Conservation (phyloP, 2,797 vertebrate species). For the Hipposideros larvatus region DNA sequence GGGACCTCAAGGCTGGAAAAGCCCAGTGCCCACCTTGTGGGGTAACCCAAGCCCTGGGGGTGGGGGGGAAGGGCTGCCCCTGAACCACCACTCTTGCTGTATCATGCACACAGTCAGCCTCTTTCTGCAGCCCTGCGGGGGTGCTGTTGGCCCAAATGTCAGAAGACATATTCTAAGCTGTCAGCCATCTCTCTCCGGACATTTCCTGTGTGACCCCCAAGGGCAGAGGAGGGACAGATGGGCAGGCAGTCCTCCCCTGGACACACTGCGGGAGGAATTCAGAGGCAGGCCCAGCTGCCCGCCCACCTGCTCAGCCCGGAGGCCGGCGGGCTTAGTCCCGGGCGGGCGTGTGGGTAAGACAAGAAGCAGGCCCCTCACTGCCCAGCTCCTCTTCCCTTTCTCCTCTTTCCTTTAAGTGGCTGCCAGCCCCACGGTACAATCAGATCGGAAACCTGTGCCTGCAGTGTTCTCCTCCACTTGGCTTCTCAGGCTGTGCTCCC, state of each 20-base stretch:
- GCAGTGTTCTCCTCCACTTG: not conserved
- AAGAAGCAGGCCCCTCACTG: not conserved
- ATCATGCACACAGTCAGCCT: not conserved
- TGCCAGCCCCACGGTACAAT: constrained; percentile 53
- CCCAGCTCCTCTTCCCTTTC: constrained; percentile 55
- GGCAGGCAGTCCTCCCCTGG: not conserved
- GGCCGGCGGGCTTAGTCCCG: not conserved
- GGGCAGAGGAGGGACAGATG: not conserved
- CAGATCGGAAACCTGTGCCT: constrained; percentile 65
- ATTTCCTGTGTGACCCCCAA: not conserved
- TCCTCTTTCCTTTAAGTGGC: constrained; percentile 41
- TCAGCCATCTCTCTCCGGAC: not conserved
- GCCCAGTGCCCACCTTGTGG: accelerated
- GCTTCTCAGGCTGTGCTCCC: not conserved
- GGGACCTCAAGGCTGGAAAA: not conserved
- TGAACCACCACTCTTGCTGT: accelerated
- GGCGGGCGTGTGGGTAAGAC: not conserved
- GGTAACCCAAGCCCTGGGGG: not conserved
- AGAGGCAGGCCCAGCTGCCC: constrained; percentile 33
- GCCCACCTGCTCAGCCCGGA: constrained; percentile 47
- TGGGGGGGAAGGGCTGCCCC: not conserved
- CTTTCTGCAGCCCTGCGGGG: not conserved
- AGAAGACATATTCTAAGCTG: not conserved
- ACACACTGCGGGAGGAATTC: not conserved
- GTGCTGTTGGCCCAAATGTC: not conserved